phyloP scores from a whole-genome alignment of 2,888 invertebrate species.

The Hyles lineata region DNA sequence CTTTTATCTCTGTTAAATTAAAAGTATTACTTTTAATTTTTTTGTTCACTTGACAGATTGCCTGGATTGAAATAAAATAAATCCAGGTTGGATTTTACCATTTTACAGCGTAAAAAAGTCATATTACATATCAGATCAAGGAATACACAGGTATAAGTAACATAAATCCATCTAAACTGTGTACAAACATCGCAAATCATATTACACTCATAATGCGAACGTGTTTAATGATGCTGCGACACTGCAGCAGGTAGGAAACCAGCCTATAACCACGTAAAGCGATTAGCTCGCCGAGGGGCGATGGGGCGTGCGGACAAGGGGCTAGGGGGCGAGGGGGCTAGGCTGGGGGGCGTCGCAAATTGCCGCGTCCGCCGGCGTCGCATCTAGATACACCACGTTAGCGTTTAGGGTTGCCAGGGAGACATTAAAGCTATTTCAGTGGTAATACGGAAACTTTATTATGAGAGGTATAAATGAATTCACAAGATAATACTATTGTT shows the following conservation, averaged over 20 bases:
- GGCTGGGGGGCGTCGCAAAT: conserved; percentile 45
- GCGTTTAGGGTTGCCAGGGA: neutral
- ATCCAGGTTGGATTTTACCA: too few species aligned
- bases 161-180: too few species aligned
- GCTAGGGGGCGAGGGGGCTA: conserved; percentile 17
- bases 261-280: conserved; percentile 7
- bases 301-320: conserved; percentile 14
- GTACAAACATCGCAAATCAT: neutral
- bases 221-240: neutral
- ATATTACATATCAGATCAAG: too few species aligned
- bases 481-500: too few species aligned
- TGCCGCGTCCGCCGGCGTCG: conserved; percentile 54
- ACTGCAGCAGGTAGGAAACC: neutral
- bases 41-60: too few species aligned
- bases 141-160: too few species aligned
- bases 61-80: too few species aligned
- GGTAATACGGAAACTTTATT: neutral
- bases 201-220: conserved; percentile 15
- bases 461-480: neutral
- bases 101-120: too few species aligned
- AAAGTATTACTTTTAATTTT: too few species aligned
- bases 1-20: too few species aligned
- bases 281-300: conserved; percentile 31
- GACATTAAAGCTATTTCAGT: neutral
- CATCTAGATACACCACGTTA: conserved; percentile 28